Evolutionary conservation across 2,797 vertebrate genomes (phyloP).

Genomic region (Peromyscus attwateri): DNA sequence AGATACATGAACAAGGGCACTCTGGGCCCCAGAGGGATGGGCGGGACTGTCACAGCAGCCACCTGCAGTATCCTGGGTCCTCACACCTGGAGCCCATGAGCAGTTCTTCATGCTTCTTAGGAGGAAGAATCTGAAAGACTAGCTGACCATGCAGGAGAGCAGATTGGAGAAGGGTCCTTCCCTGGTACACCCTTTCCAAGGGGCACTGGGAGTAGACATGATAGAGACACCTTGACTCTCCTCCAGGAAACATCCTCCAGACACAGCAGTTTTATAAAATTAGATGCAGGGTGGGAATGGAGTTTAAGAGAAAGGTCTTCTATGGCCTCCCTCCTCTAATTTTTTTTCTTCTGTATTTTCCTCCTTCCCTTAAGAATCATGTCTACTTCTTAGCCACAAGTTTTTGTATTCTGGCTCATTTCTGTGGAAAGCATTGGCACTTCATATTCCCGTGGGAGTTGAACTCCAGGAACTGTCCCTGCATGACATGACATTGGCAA

Average conservation of each 20-base stretch:
- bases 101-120: not conserved
- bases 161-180: not conserved
- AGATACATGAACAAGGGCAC: not conserved
- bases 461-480: constrained; percentile 3
- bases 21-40: not conserved
- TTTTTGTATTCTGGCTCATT: not conserved
- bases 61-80: not conserved
- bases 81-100: not conserved
- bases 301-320: not conserved
- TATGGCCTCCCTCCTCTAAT: not conserved
- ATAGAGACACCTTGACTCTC: not conserved
- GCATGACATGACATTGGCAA: not conserved
- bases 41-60: not conserved
- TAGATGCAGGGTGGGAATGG: not conserved
- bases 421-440: not conserved
- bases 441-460: not conserved
- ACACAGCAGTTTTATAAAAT: not conserved
- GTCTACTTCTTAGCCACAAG: not conserved
- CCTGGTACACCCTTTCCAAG: not conserved
- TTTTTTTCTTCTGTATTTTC: not conserved
- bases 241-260: not conserved
- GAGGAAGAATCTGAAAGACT: not conserved
- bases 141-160: not conserved
- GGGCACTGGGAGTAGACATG: not conserved
- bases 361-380: not conserved